phyloP scores from a whole-genome alignment of 2,797 vertebrate genomes.

The Ctenopoma kingsleyae region DNA sequence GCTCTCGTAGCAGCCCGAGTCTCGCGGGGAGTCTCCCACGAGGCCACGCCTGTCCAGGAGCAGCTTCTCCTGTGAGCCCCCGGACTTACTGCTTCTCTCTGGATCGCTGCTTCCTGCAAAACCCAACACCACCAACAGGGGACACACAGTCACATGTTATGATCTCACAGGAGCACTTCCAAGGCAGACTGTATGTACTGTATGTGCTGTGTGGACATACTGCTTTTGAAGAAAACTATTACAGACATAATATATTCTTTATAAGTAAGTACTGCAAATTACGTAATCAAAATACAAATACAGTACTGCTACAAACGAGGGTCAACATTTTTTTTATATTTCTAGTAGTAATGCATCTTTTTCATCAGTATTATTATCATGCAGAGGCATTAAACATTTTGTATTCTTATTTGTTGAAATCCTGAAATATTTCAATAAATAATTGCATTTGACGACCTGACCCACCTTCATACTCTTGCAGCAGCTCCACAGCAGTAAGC shows the following conservation, averaged over 20 bases:
- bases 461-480: conserved; percentile 94
- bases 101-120: conserved; percentile 92
- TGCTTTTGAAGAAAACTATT: background rate
- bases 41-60: conserved; percentile 85
- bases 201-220: background rate
- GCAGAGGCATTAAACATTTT: no score
- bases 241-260: no score
- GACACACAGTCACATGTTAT: conserved; percentile 27
- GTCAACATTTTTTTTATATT: no score
- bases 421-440: no score
- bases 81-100: conserved; percentile 79
- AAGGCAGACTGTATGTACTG: no score
- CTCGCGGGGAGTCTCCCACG: conserved; percentile 91
- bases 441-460: conserved; percentile 32
- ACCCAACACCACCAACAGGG: conserved; percentile 50
- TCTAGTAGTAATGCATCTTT: no score
- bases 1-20: conserved; percentile 98
- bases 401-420: no score
- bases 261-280: background rate
- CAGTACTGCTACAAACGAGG: background rate
- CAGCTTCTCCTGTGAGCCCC: conserved; percentile 91
- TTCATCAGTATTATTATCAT: no score
- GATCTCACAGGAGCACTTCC: background rate
- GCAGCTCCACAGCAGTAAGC: conserved; percentile 93
- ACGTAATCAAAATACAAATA: background rate